phyloP scores from a whole-genome alignment of 2,113 vertebrate genomes.

The Hucho hucho region DNA sequence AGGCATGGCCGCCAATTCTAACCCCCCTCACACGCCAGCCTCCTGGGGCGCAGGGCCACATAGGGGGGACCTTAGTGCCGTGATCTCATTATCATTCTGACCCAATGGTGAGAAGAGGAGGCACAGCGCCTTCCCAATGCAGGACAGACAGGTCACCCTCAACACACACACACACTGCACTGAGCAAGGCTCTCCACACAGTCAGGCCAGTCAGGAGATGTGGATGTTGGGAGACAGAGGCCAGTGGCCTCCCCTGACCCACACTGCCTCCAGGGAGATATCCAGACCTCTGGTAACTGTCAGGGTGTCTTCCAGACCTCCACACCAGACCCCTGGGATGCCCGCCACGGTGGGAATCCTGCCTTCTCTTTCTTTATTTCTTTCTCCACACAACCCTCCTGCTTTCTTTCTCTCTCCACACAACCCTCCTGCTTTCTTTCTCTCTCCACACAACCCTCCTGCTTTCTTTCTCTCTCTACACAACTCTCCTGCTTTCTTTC shows the following conservation, averaged over 20 bases:
- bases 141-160: slow-evolving; percentile 39
- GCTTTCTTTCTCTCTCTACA: too few relatives aligned
- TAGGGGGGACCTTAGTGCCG: slow-evolving; percentile 44
- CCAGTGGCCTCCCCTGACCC: slow-evolving; percentile 66
- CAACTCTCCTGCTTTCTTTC: too few relatives aligned
- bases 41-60: slow-evolving; percentile 41
- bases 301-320: slow-evolving; percentile 77
- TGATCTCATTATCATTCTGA: slow-evolving; percentile 72
- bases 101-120: slow-evolving; percentile 69
- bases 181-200: too few relatives aligned
- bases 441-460: too few relatives aligned
- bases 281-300: slow-evolving; percentile 86
- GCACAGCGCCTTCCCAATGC: slow-evolving; percentile 68
- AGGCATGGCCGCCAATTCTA: slow-evolving; percentile 9
- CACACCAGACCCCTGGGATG: slow-evolving; percentile 70
- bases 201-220: slow-evolving; percentile 14
- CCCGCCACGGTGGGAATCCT: slow-evolving; percentile 84
- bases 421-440: too few relatives aligned
- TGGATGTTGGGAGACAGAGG: slow-evolving; percentile 47
- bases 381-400: not conserved
- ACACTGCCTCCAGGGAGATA: slow-evolving; percentile 82
- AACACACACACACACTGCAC: slow-evolving; percentile 16
- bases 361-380: slow-evolving; percentile 70
- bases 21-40: slow-evolving; percentile 6
- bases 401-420: too few relatives aligned